Conservation (phyloP, 2,797 vertebrate species). For the Microctenopoma steveboyesi region DNA sequence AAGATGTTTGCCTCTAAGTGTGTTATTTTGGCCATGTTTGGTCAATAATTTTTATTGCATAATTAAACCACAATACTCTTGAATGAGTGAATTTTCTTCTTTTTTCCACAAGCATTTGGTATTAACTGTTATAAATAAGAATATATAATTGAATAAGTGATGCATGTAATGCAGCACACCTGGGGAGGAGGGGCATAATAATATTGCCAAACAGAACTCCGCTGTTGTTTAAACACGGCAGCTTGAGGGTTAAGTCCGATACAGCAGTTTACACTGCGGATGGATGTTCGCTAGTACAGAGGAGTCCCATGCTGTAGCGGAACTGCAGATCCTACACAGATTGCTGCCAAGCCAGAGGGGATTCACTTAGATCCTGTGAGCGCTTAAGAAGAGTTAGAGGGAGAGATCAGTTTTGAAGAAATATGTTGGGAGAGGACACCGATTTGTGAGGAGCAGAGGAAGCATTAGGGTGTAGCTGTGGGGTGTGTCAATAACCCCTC, state of each 20-base stretch:
- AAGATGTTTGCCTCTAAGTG: neutral
- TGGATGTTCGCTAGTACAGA: slow-evolving; percentile 82
- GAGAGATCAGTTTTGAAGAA: slow-evolving; percentile 38
- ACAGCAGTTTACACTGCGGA: slow-evolving; percentile 88
- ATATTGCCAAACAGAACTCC: slow-evolving; percentile 40
- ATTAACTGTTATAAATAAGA: slow-evolving; percentile 5
- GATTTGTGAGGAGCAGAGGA: slow-evolving; percentile 39
- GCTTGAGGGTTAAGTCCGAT: slow-evolving; percentile 82
- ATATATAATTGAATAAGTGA: slow-evolving; percentile 44
- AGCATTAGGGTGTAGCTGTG: slow-evolving; percentile 31
- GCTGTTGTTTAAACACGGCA: slow-evolving; percentile 38
- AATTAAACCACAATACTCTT: neutral
- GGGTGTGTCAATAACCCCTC: slow-evolving; percentile 55
- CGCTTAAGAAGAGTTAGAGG: slow-evolving; percentile 42
- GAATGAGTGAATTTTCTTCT: too few species aligned
- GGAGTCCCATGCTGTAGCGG: slow-evolving; percentile 81
- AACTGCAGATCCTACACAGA: slow-evolving; percentile 83
- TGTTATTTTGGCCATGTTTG: neutral
- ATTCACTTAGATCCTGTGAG: slow-evolving; percentile 70
- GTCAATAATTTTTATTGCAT: neutral
- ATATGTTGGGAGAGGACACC: slow-evolving; percentile 45
- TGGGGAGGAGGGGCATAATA: slow-evolving; percentile 38
- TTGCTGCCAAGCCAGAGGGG: slow-evolving; percentile 77
- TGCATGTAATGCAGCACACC: slow-evolving; percentile 72
- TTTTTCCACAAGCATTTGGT: slow-evolving; percentile 7